Percentiles rank a stretch among this genome's conserved stretches.
phyloP scores from a whole-genome alignment of 2,888 invertebrate species.

The Synanthedon tipuliformis region DNA sequence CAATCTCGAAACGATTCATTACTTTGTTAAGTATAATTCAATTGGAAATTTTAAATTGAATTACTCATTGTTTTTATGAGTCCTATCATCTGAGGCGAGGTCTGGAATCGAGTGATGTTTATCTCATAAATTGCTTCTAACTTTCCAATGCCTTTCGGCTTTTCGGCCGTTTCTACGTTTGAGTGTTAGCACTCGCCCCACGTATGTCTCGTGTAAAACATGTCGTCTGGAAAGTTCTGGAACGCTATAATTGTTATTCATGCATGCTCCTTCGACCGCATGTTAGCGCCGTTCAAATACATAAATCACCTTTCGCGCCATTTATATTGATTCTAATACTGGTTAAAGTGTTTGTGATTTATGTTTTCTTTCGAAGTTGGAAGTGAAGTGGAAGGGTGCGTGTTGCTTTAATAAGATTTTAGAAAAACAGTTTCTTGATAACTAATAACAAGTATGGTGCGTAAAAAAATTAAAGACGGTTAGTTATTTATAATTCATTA shows the following conservation, averaged over 20 bases:
- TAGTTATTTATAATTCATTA: no score
- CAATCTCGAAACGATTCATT: no score
- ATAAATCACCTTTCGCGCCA: background rate
- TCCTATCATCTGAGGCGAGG: no score
- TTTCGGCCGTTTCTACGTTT: background rate
- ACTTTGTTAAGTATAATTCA: no score
- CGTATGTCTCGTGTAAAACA: constrained; percentile 5
- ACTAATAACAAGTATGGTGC: background rate
- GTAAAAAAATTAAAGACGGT: no score
- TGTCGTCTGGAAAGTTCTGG: constrained; percentile 10
- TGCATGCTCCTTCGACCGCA: constrained; percentile 2
- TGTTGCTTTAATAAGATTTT: background rate
- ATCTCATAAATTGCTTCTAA: background rate
- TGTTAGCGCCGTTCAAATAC: background rate
- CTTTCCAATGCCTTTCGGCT: background rate
- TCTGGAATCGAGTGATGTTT: no score
- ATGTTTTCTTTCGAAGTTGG: background rate
- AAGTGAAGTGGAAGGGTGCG: background rate
- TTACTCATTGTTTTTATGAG: no score
- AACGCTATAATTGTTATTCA: constrained; percentile 7
- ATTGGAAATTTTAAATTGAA: no score
- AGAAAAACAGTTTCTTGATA: background rate
- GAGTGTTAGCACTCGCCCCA: background rate
- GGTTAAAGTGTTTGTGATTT: background rate
- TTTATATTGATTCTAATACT: background rate